Evolutionary conservation across 1,140 invertebrate genomes (phyloP).

Genomic region (Caenorhabditis elegans): DNA sequence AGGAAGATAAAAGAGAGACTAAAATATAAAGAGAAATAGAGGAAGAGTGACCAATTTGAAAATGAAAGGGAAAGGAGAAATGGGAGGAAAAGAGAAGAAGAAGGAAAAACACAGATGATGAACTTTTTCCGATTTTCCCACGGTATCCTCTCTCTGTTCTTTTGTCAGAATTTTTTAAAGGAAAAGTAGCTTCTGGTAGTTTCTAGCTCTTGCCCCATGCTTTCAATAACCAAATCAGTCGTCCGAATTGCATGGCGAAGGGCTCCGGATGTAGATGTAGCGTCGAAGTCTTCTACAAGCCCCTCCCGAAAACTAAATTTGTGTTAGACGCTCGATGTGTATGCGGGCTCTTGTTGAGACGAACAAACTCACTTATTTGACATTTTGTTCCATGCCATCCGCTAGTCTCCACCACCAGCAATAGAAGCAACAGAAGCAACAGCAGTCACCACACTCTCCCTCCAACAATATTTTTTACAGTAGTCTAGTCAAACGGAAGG

Average conservation of each 20-base stretch:
- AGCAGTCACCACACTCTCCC: too few species aligned
- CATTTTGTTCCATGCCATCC: background rate
- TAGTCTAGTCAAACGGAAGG: background rate
- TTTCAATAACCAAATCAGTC: conserved; percentile 14
- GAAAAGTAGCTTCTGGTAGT: conserved; percentile 5
- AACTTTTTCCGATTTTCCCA: conserved; percentile 25
- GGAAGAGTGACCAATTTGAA: conserved; percentile 16
- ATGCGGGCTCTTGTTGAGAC: background rate
- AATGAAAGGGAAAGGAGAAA: conserved; percentile 1
- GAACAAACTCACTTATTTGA: conserved; percentile 32
- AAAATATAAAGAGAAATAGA: background rate
- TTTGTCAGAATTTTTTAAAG: too few species aligned
- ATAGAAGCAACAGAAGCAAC: too few species aligned
- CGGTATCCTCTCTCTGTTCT: background rate
- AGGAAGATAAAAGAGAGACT: background rate
- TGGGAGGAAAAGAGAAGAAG: conserved; percentile 8
- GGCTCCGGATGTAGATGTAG: conserved; percentile 11
- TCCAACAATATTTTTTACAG: background rate
- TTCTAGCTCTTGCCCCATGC: background rate
- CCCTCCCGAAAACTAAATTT: conserved; percentile 27
- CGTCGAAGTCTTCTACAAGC: conserved; percentile 5
- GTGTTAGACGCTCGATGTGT: background rate
- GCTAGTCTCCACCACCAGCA: background rate
- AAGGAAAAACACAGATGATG: conserved; percentile 21
- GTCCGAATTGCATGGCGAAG: background rate